Evolutionary conservation across 2,888 invertebrate species (phyloP), one percentile per base, ranked within the genome.

Genomic region (Luperina testacea): DNA sequence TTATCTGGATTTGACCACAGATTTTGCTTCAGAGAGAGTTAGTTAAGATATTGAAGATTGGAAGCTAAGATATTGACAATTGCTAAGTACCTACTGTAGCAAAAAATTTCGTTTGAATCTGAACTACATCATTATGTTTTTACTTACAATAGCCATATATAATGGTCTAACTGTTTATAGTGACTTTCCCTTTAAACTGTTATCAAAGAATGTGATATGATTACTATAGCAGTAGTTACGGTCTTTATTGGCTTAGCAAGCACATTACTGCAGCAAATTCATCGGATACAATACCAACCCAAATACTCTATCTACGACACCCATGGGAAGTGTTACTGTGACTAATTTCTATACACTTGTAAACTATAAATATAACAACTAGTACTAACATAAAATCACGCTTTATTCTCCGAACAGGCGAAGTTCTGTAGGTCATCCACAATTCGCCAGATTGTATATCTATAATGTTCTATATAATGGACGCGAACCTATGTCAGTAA

Each of bases 281-380:
- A 76, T 65, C 68, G 57, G 17, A 65, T 59, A 76, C 53, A 81
- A 65, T 74, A 42, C 38, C 3, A 42, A 38, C 53, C 63, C n/a
- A 45, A 83, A 81, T 69, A 68, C 61, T 53, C 4, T 57, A 76
- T 64, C 8, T 48, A 84, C 64, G 69, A 76, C 53, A 81, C 83
- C 45, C 81, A 59, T 32, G 85, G 85, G 82, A 59, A 38, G 9
- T 76, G 51, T 80, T 65, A 84, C 63, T 68, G 64, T 80, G 80
- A 82, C 69, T 45, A 83, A 81, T 81, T 63, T 38, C 45, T 51
- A 27, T 59, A 38, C n/a, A 45, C 32, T 73, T 48, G 45, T 45
- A 57, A 72, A 78, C 51, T 67, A 61, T 15, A 59, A 59, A n/a
- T 15, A 11, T 48, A 48, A 0, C n/a, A 76, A 59, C 38, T 38